Evolutionary conservation across 2,888 invertebrate genomes (phyloP), one percentile per base, ranked within the genome.

Genomic region (Agrotis clavis): DNA sequence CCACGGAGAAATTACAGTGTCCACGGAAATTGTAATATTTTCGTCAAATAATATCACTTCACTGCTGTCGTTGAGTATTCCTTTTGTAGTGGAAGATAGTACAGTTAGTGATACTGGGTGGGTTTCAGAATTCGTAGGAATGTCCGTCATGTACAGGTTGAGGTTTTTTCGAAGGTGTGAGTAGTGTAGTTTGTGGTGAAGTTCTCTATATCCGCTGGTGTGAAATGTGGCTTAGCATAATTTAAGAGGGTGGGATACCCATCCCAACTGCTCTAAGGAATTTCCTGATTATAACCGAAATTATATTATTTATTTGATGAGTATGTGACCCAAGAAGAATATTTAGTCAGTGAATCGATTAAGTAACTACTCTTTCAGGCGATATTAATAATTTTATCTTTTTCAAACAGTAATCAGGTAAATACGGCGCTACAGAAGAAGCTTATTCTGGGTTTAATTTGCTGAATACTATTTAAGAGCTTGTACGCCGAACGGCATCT

Each of bases 71-170:
- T 51, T 71, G 81, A 84, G 79, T 82, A 85, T 85, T 88, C 75
- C 82, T 86, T 87, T 88, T 87, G 86, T 85, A 89, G 88, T 88
- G 88, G 77, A 67, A 87, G 90, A 91, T 90, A 89, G 79, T 83
- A 79, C 71, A 74, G 78, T 83, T 83, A 77, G 82, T 84, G 85
- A 86, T 89, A 87, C 83, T 79, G 74, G 85, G 86, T 79, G 87
- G 77, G 86, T 77, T 86, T 83, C 61, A 74, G 74, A 81, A 79
- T 85, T 78, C 71, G 77, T 85, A 77, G 73, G 79, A 84, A 77
- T 83, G 86, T 77, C 77, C 75, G 70, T 41, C 60, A 65, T 35
- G 71, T 90, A 92, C 85, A 92, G 89, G 85, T 1, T 90, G 91
- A 71, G 50, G 6, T 66, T 56, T 83, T 73, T 53, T 60, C 4